These are phyloP conservation scores for Atractosteus spatula DNA, from an alignment of 2,113 vertebrate genomes.

Conservation along the genomic window DNA sequence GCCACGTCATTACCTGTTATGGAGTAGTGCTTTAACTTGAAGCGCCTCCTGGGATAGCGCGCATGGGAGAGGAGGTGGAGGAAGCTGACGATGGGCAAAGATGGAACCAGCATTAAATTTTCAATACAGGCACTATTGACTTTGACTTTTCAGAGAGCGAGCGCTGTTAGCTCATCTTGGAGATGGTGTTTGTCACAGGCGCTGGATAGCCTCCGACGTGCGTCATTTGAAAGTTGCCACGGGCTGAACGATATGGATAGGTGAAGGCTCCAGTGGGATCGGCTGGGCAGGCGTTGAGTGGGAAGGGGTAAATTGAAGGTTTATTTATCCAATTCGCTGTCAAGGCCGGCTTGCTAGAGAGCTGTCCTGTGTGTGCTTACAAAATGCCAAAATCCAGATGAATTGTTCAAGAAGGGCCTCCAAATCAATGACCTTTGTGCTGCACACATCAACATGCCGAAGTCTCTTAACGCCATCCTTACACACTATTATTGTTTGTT, in stretches of 20 bases:
- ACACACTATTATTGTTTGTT: conserved; percentile 79
- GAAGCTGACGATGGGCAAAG: conserved; percentile 72
- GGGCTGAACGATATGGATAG: conserved; percentile 95
- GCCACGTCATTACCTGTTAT: conserved; percentile 98
- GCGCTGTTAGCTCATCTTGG: conserved; percentile 81
- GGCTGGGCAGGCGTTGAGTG: conserved; percentile 66
- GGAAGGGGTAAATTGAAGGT: conserved; percentile 98
- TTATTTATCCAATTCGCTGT: conserved; percentile 99
- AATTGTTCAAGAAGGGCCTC: conserved; percentile 85
- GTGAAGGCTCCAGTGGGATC: conserved; percentile 96
- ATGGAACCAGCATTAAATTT: conserved; percentile 95
- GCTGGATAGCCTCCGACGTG: conserved; percentile 77
- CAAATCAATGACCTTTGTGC: conserved; percentile 98
- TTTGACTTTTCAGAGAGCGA: conserved; percentile 89
- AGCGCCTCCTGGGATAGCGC: conserved; percentile 74
- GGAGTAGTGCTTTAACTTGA: conserved; percentile 85
- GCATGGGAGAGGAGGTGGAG: conserved; percentile 63
- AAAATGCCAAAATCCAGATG: conserved; percentile 99
- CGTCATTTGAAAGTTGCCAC: conserved; percentile 76
- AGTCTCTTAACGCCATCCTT: conserved; percentile 83
- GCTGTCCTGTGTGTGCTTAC: conserved; percentile 94
- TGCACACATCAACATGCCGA: conserved; percentile 86
- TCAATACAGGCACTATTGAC: conserved; percentile 88
- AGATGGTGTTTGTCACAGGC: conserved; percentile 95
- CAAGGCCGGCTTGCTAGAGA: conserved; percentile 96